These are phyloP conservation scores for Cheilosia impressa DNA, from an alignment of 2,888 invertebrate genomes.

Conservation along the genomic window DNA sequence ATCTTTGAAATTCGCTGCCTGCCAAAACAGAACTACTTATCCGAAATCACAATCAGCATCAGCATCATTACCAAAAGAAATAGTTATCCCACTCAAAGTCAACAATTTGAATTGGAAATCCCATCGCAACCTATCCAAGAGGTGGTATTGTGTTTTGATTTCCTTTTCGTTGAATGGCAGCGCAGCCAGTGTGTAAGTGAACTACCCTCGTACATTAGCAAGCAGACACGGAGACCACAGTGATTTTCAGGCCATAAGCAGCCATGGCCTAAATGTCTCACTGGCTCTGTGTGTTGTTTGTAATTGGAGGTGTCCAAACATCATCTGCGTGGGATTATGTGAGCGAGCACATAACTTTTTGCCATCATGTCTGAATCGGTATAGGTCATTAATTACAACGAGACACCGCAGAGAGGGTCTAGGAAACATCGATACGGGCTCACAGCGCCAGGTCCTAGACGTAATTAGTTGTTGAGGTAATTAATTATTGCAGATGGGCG, in stretches of 20 bases:
- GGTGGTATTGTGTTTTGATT: background rate
- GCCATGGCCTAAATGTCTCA: constrained; percentile 62
- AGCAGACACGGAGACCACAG: constrained; percentile 23
- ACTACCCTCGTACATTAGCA: constrained; percentile 37
- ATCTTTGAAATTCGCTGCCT: constrained; percentile 6
- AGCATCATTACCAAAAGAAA: constrained; percentile 42
- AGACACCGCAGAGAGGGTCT: constrained; percentile 34
- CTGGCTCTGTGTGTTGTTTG: constrained; percentile 18
- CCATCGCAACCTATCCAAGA: constrained; percentile 21
- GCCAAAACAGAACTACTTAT: background rate
- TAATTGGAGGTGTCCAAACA: constrained; percentile 68
- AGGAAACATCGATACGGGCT: constrained; percentile 31
- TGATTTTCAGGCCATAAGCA: constrained; percentile 50
- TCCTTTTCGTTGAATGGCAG: constrained; percentile 43
- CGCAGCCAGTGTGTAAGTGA: constrained; percentile 29
- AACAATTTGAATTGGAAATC: constrained; percentile 29
- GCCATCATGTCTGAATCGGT: constrained; percentile 19
- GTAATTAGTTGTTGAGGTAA: constrained; percentile 65
- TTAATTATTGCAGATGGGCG: constrained; percentile 54
- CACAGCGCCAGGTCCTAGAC: constrained; percentile 43
- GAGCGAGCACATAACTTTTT: constrained; percentile 31
- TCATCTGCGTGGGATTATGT: constrained; percentile 63
- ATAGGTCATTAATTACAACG: constrained; percentile 54
- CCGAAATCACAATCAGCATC: constrained; percentile 33
- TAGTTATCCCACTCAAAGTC: constrained; percentile 33